Base-by-base conservation (phyloP, 2,113 vertebrate species). In the Gadus chalcogrammus region DNA sequence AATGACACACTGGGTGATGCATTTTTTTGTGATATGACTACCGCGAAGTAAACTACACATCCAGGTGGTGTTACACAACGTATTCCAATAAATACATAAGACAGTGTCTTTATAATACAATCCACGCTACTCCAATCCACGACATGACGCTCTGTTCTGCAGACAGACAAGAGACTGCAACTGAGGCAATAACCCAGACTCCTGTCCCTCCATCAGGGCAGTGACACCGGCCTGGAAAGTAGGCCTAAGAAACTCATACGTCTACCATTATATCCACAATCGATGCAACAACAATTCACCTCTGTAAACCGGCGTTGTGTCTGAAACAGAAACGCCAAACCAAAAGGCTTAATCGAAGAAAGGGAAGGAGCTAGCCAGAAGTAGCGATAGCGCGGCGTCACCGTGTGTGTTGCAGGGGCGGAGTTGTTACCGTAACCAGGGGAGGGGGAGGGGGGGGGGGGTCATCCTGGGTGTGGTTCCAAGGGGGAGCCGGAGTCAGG, bases 401-500 rank as follows among this genome's bases (percentile, higher is more conserved):
- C 55, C n/a, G 55, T n/a, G 55, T 16, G 55, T 58, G n/a, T 58
- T 58, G 35, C 18, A 17, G 15, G 22, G 42, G 66, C 9, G 5
- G 5, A 38, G 48, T 48, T 13, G 42, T 13, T 56, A n/a, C 16
- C 11, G 42, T 48, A 48, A 48, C 8, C 42, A 12, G 63, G 7
- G 48, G 69, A 73, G 64, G 62, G 61, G 71, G 80, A 72, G 42
- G 9, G 42, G 42, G 42, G 42, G 42, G 42, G 42, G 42, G 42
- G 42, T 48, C 42, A 48, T 7, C 42, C 7, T 48, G 42, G 38
- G 65, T 61, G 61, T 72, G 77, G 82, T 17, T 58, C 27, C 15
- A 15, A 7, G n/a, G 17, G 15, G 18, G 48, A 79, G 67, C 65
- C 65, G 24, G 71, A 74, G 88, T 90, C 88, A 90, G 64, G 87